phyloP scores from a whole-genome alignment of 2,797 vertebrate species.

The Harpagifer antarcticus region DNA sequence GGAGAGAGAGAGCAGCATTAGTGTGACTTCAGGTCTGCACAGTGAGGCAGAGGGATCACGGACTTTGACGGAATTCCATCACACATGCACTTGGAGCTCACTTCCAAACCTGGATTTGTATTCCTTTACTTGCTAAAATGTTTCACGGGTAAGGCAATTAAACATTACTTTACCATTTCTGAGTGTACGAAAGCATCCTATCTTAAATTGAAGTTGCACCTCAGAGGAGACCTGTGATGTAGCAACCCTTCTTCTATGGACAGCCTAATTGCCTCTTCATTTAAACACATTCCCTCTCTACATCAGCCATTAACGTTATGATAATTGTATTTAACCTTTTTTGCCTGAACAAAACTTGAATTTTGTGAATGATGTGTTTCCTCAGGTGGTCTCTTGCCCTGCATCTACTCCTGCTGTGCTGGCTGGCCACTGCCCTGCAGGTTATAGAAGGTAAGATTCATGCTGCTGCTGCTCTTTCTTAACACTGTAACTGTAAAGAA shows the following conservation, averaged over 20 bases:
- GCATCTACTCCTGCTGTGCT: constrained; percentile 69
- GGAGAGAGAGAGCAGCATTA: constrained; percentile 28
- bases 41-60: constrained; percentile 54
- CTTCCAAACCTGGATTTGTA: constrained; percentile 57
- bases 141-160: constrained; percentile 70
- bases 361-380: constrained; percentile 45
- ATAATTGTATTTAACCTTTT: not conserved
- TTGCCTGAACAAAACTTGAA: not conserved
- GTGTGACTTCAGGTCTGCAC: constrained; percentile 31
- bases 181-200: not conserved
- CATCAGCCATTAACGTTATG: not conserved
- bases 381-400: constrained; percentile 73
- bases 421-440: constrained; percentile 66
- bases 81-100: constrained; percentile 59
- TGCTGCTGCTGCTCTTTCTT: not conserved
- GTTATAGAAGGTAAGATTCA: constrained; percentile 76
- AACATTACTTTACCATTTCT: not conserved
- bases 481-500: not conserved
- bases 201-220: constrained; percentile 14
- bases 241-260: not conserved
- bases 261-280: no score
- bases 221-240: constrained; percentile 28
- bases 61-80: constrained; percentile 60
- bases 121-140: constrained; percentile 62
- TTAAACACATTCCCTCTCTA: not conserved